phyloP scores from a whole-genome alignment of 1,140 invertebrate genomes.

The Episyrphus balteatus region DNA sequence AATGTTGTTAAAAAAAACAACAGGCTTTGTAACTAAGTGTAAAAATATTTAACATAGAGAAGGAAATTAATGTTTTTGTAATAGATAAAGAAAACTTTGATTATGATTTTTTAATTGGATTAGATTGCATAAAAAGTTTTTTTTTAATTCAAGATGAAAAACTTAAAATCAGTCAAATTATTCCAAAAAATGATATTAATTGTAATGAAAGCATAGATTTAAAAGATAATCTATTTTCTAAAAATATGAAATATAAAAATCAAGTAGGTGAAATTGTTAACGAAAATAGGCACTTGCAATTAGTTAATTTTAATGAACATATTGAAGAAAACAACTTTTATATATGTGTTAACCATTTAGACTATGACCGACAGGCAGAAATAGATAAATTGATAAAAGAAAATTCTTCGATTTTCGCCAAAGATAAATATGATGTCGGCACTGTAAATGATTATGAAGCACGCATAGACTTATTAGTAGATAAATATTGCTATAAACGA shows the following conservation, averaged over 20 bases:
- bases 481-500: constrained; percentile 22
- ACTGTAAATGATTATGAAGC: constrained; percentile 21
- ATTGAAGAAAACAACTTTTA: constrained; percentile 15
- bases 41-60: constrained; percentile 17
- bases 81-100: constrained; percentile 20
- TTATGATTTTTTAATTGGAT: constrained; percentile 21
- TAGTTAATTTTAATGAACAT: constrained; percentile 24
- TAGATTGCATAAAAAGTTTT: constrained; percentile 18
- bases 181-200: neutral
- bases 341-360: constrained; percentile 18
- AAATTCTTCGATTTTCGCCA: constrained; percentile 19
- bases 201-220: too few species aligned
- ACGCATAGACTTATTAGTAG: constrained; percentile 17
- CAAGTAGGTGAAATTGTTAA: too few species aligned
- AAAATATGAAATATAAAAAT: too few species aligned
- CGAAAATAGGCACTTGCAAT: constrained; percentile 5
- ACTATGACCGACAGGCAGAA: constrained; percentile 9
- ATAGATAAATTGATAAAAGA: constrained; percentile 17
- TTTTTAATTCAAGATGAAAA: constrained; percentile 14
- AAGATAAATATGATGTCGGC: constrained; percentile 12
- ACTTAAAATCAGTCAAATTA: constrained; percentile 11
- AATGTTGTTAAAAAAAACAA: constrained; percentile 19
- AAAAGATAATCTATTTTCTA: too few species aligned
- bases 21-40: constrained; percentile 14
- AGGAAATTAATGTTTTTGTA: constrained; percentile 18